Conservation (phyloP, 2,797 vertebrate species). For the Caiman crocodilus region DNA sequence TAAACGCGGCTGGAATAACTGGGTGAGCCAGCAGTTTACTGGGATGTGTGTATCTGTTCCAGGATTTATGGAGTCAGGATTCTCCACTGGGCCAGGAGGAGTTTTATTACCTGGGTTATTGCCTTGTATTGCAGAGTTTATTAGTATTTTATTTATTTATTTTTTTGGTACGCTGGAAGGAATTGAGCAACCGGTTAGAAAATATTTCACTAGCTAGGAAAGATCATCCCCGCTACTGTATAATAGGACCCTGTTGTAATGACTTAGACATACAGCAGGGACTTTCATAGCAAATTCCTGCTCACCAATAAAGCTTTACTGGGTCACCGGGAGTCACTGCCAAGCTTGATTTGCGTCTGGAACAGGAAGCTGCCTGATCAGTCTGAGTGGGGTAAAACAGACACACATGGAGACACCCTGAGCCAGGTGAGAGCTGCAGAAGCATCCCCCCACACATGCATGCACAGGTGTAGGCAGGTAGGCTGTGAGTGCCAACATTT, state of each 20-base stretch:
- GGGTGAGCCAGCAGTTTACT: not conserved
- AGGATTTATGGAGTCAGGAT: not conserved
- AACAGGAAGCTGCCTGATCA: accelerated
- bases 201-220: slow-evolving; percentile 54
- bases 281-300: slow-evolving; percentile 41
- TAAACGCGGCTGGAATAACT: not conserved
- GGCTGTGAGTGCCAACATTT: not conserved
- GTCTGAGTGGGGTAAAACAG: accelerated
- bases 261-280: slow-evolving; percentile 16
- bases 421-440: not conserved
- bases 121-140: slow-evolving; percentile 44
- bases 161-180: slow-evolving; percentile 53
- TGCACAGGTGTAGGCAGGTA: accelerated
- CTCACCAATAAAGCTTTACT: slow-evolving; percentile 31
- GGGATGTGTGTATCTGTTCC: accelerated
- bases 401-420: accelerated
- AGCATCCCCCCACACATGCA: accelerated
- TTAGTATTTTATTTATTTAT: not conserved
- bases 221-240: slow-evolving; percentile 48
- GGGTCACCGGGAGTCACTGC: slow-evolving; percentile 28
- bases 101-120: not conserved
- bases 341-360: slow-evolving; percentile 19
- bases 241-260: slow-evolving; percentile 10
- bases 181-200: slow-evolving; percentile 62
- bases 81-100: not conserved